A percentile compares a stretch with the other conserved stretches of the same genome.
Conservation (phyloP, 1,140 invertebrate genomes). For the Drosophila malerkotliana region DNA sequence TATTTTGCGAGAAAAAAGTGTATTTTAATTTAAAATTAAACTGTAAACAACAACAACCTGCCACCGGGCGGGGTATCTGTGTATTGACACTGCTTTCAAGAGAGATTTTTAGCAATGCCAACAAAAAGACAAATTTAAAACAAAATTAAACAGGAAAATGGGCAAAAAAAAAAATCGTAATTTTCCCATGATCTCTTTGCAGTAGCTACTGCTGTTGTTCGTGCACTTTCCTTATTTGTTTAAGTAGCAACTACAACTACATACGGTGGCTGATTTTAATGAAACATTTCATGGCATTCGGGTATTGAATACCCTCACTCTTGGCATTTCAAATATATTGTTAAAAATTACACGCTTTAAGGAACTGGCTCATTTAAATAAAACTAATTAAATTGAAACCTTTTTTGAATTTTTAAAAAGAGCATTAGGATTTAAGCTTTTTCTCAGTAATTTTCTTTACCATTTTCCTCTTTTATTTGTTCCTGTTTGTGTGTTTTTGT, state of each 20-base stretch:
- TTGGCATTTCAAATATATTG: not conserved
- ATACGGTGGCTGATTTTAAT: conserved; percentile 12
- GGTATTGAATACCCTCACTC: conserved; percentile 36
- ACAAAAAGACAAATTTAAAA: conserved; percentile 35
- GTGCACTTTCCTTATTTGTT: conserved; percentile 80
- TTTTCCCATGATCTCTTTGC: conserved; percentile 76
- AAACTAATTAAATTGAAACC: not conserved
- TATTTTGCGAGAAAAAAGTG: conserved; percentile 45
- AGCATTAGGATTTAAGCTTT: not conserved
- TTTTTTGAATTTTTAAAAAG: not conserved
- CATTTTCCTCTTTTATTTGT: conserved; percentile 5
- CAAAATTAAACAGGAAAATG: conserved; percentile 54
- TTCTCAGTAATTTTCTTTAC: conserved; percentile 3
- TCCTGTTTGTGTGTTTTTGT: conserved; percentile 49
- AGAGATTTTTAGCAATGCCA: conserved; percentile 48
- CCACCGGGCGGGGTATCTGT: conserved; percentile 20
- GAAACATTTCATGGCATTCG: conserved; percentile 71
- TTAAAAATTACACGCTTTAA: no score
- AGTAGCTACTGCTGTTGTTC: conserved; percentile 43
- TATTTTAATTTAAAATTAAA: conserved; percentile 76
- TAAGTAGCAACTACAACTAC: conserved; percentile 55
- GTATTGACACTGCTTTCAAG: conserved; percentile 60
- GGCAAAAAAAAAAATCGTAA: conserved; percentile 39
- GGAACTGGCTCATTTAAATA: not conserved
- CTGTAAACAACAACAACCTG: conserved; percentile 60